phyloP scores from a whole-genome alignment of 2,888 invertebrate species.

The Diaprepes abbreviatus region DNA sequence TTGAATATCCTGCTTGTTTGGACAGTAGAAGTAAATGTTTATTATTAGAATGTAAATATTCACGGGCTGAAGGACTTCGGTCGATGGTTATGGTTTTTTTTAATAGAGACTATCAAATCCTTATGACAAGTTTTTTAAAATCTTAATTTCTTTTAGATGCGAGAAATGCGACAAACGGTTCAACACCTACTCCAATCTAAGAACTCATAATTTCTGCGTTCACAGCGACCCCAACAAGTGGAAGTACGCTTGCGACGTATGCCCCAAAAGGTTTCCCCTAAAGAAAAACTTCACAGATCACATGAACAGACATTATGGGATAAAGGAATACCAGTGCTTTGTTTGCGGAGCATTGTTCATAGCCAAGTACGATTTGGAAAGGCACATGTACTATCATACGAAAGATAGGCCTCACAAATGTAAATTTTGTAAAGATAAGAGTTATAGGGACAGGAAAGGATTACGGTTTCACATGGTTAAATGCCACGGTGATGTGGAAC shows the following conservation, averaged over 20 bases:
- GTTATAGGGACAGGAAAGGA: neutral
- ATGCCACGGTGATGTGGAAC: neutral
- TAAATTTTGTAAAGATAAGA: conserved; percentile 67
- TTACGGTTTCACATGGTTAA: neutral
- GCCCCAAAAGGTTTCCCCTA: conserved; percentile 54
- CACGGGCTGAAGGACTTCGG: too few species aligned
- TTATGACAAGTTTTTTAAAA: too few species aligned
- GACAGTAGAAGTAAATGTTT: too few species aligned
- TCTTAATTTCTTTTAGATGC: too few species aligned
- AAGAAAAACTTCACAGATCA: conserved; percentile 57
- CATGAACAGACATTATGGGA: conserved; percentile 55
- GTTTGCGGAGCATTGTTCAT: conserved; percentile 56
- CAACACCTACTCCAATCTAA: conserved; percentile 58
- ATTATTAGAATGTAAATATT: too few species aligned
- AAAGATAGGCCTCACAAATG: conserved; percentile 61
- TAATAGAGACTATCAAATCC: too few species aligned
- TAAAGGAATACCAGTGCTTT: conserved; percentile 55
- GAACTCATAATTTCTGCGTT: conserved; percentile 56
- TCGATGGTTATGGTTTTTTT: too few species aligned
- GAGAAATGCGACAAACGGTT: conserved; percentile 58
- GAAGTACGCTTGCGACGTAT: conserved; percentile 50
- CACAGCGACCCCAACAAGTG: conserved; percentile 58
- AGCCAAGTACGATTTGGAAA: conserved; percentile 53
- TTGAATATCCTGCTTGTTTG: too few species aligned
- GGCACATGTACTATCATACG: conserved; percentile 56